phyloP scores from a whole-genome alignment of 2,888 invertebrate species.

The Zelleria hepariella region DNA sequence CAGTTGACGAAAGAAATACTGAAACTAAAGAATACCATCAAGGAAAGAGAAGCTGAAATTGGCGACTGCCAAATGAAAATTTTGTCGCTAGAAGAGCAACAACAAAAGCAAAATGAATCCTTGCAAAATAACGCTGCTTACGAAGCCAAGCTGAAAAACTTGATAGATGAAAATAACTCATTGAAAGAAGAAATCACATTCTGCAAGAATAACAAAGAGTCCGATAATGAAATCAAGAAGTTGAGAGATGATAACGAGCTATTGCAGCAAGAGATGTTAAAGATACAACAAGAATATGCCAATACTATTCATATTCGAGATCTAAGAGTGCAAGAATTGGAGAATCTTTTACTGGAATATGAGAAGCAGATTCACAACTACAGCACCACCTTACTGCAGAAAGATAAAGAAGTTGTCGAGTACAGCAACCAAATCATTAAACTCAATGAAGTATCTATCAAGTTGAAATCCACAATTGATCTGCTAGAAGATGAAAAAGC shows the following conservation, averaged over 20 bases:
- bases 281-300: slow-evolving; percentile 48
- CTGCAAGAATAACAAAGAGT: slow-evolving; percentile 32
- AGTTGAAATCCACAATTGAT: slow-evolving; percentile 62
- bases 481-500: slow-evolving; percentile 61
- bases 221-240: slow-evolving; percentile 33
- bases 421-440: slow-evolving; percentile 70
- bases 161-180: slow-evolving; percentile 51
- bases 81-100: slow-evolving; percentile 60
- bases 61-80: slow-evolving; percentile 67
- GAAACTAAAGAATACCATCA: slow-evolving; percentile 61
- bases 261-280: slow-evolving; percentile 45
- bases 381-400: slow-evolving; percentile 52
- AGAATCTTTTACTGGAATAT: slow-evolving; percentile 58
- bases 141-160: slow-evolving; percentile 51
- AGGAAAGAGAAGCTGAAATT: slow-evolving; percentile 67
- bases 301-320: slow-evolving; percentile 50
- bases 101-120: slow-evolving; percentile 54
- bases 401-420: slow-evolving; percentile 59
- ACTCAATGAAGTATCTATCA: slow-evolving; percentile 64
- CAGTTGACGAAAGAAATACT: slow-evolving; percentile 67
- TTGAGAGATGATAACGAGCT: slow-evolving; percentile 36
- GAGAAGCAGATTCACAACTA: slow-evolving; percentile 62
- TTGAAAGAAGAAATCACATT: slow-evolving; percentile 49
- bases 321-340: slow-evolving; percentile 59
- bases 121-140: slow-evolving; percentile 38